Base-by-base conservation (phyloP, 1,140 invertebrate genomes). In the Mycetomoellerius zeteki region DNA sequence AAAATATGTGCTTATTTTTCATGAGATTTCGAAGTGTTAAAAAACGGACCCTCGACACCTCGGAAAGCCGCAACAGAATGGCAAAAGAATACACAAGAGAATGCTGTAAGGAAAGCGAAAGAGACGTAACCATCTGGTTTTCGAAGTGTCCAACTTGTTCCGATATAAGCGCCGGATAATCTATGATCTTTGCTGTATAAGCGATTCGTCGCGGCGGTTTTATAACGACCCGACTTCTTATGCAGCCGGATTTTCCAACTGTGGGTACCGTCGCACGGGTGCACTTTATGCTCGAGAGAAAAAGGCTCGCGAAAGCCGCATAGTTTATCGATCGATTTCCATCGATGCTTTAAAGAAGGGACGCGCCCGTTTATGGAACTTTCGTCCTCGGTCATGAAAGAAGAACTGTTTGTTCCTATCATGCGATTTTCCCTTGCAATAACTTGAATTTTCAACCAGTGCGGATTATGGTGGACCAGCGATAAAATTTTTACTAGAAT, bases 181-280 rank as follows among this genome's bases (percentile, higher is more conserved):
- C 80, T 75, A 60, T 33, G 80, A 84, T 84, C 64, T 67, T 69
- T 75, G 69, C 80, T 60, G 80, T 60, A 84, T 84, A 84, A 75
- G 80, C 67, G 80, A 84, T 75, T 75, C 80, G 69, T 47, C 52
- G 80, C 24, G 60, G 27, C 60, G 80, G 69, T 84, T 84, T 84
- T 75, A 75, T 75, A 84, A 75, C 80, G 30, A 69, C 19, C 54
- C 54, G 67, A 50, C 37, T 82, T 82, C 69, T 75, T 84, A 62
- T 84, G 69, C 69, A 50, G 16, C 62, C 62, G 56, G 69, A 60
- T 84, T 75, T 84, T 60, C 80, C 80, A 52, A 30, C 37, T 16
- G 33, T 47, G 33, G 37, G 30, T 30, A 60, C 4, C 12, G 30
- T 24, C 62, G 33, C 73, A 54, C 3, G n/a, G 6, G 12, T 33